phyloP scores from a whole-genome alignment of 2,888 invertebrate species.

The Eristalis tenax region DNA sequence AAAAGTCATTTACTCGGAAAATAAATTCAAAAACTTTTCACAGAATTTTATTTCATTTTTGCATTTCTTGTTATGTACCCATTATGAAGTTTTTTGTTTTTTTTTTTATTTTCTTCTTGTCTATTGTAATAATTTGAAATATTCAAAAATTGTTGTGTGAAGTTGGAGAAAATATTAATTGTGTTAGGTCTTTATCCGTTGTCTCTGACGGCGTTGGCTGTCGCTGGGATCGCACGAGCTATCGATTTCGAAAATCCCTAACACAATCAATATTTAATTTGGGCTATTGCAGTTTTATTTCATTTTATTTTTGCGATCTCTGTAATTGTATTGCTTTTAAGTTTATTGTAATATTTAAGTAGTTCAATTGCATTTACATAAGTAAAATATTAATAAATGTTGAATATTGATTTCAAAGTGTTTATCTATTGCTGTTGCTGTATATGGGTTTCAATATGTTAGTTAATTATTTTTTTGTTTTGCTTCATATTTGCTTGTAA shows the following conservation, averaged over 20 bases:
- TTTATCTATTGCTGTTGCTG: constrained; percentile 72
- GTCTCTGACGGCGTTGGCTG: neutral
- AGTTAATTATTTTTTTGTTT: constrained; percentile 36
- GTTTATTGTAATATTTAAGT: constrained; percentile 64
- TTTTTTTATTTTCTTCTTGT: constrained; percentile 17
- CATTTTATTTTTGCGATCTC: constrained; percentile 46
- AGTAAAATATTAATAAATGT: constrained; percentile 72
- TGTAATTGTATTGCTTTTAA: constrained; percentile 70
- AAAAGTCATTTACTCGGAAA: neutral
- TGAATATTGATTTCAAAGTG: constrained; percentile 65
- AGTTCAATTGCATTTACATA: constrained; percentile 68
- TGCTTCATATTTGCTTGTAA: constrained; percentile 19
- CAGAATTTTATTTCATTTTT: constrained; percentile 66
- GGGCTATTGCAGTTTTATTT: constrained; percentile 77
- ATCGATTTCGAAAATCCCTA: constrained; percentile 65
- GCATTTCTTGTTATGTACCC: constrained; percentile 71
- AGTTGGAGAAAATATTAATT: constrained; percentile 80
- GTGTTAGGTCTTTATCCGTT: constrained; percentile 72
- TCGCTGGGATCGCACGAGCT: neutral
- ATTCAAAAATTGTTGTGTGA: constrained; percentile 76
- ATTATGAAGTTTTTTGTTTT: constrained; percentile 67
- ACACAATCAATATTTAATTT: constrained; percentile 80
- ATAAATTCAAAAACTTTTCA: constrained; percentile 14
- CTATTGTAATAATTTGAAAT: constrained; percentile 60
- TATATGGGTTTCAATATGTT: constrained; percentile 73